Evolutionary conservation across 2,113 vertebrate genomes (phyloP).

Genomic region (Lepisosteus osseus): DNA sequence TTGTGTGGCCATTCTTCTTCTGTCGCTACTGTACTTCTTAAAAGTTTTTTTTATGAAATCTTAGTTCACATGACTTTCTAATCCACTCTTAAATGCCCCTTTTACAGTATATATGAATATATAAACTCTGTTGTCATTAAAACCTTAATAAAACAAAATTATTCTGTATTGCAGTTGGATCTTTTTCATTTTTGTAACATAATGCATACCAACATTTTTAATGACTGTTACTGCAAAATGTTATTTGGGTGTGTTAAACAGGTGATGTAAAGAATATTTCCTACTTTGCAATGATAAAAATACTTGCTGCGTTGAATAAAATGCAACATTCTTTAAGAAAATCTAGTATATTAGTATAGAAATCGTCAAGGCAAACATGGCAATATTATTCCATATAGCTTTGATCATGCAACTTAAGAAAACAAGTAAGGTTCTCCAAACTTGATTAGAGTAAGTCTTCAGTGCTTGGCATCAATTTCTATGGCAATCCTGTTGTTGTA

Average conservation of each 20-base stretch:
- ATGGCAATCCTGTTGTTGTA: conserved; percentile 47
- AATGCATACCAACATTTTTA: conserved; percentile 29
- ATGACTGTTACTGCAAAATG: conserved; percentile 59
- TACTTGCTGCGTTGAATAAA: conserved; percentile 26
- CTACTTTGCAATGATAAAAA: conserved; percentile 22
- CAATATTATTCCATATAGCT: conserved; percentile 74
- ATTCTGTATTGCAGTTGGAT: conserved; percentile 72
- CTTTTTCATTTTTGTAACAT: conserved; percentile 26
- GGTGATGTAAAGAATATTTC: conserved; percentile 5
- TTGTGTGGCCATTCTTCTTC: conserved; percentile 60
- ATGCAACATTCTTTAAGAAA: conserved; percentile 54
- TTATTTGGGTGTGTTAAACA: conserved; percentile 28
- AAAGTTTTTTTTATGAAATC: conserved; percentile 17
- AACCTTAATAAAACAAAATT: conserved; percentile 34
- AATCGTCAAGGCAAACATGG: conserved; percentile 81
- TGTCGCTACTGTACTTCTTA: conserved; percentile 49
- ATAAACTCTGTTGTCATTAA: neutral
- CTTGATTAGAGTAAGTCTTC: conserved; percentile 59
- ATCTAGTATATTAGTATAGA: conserved; percentile 70
- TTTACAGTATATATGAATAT: conserved; percentile 47
- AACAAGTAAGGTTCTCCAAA: conserved; percentile 54
- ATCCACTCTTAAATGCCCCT: conserved; percentile 38
- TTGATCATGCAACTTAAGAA: conserved; percentile 78
- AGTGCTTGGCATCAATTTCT: conserved; percentile 62
- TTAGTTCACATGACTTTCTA: conserved; percentile 21